Evolutionary conservation across 2,797 vertebrate species (phyloP).

Genomic region (Phoebastria nigripes): DNA sequence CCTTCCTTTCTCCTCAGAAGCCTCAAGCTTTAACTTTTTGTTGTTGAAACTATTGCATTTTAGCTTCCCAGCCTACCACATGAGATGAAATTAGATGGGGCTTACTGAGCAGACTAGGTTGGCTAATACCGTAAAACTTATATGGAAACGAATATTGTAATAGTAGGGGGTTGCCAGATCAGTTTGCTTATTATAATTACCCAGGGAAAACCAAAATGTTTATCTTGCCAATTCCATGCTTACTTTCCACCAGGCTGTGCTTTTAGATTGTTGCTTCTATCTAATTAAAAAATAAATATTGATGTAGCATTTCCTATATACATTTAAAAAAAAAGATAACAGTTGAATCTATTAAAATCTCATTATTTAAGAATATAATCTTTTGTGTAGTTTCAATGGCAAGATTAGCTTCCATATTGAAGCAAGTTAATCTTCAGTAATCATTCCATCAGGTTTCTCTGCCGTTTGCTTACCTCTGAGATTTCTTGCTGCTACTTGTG

Average conservation of each 20-base stretch:
- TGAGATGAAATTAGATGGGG: neutral
- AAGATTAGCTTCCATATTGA: neutral
- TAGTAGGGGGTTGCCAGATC: neutral
- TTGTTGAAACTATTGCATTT: neutral
- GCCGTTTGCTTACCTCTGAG: neutral
- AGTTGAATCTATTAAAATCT: neutral
- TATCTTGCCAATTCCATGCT: neutral
- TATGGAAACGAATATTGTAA: neutral
- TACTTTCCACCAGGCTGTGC: neutral
- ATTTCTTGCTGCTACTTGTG: neutral
- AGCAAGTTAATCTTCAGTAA: neutral
- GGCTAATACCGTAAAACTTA: neutral
- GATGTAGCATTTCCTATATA: neutral
- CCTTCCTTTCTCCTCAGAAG: neutral
- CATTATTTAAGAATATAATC: neutral
- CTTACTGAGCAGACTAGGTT: neutral
- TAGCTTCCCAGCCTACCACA: neutral
- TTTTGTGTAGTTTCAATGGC: neutral
- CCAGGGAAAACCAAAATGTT: neutral
- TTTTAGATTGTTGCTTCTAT: neutral
- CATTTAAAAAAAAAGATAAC: neutral
- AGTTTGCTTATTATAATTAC: neutral
- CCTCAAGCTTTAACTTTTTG: neutral
- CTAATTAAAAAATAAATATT: neutral
- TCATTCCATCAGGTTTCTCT: neutral